These are phyloP conservation scores for Ennomos fuscantarius DNA, from an alignment of 2,888 invertebrate species.

Conservation along the genomic window DNA sequence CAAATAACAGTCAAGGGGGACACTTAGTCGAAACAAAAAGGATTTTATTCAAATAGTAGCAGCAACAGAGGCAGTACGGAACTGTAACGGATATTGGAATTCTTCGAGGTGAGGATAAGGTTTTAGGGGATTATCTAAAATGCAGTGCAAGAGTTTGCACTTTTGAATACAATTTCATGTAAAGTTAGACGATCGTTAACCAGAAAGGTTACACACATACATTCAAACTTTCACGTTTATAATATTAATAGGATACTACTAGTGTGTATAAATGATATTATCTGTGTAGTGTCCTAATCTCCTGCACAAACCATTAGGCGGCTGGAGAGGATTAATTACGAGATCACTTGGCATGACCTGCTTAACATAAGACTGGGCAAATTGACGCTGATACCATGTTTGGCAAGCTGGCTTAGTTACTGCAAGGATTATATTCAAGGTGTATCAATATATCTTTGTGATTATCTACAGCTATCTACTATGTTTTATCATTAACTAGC, in stretches of 20 bases:
- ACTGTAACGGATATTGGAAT: conserved; percentile 43
- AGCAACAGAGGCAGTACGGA: conserved; percentile 29
- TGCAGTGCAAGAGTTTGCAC: conserved; percentile 4
- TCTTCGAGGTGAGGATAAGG: conserved; percentile 33
- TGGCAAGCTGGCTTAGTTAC: conserved; percentile 27
- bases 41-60: conserved; percentile 60
- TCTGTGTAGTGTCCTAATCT: conserved; percentile 25
- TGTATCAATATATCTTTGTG: too few species aligned
- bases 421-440: conserved; percentile 5
- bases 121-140: conserved; percentile 6
- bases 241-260: too few species aligned
- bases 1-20: conserved; percentile 32
- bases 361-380: conserved; percentile 33
- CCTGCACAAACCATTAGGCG: conserved; percentile 32
- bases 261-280: not conserved
- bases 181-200: too few species aligned
- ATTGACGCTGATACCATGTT: conserved; percentile 34
- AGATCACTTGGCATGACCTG: conserved; percentile 37
- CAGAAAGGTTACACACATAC: too few species aligned
- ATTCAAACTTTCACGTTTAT: too few species aligned
- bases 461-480: too few species aligned
- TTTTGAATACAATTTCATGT: not conserved
- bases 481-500: too few species aligned
- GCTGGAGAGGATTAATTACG: conserved; percentile 38
- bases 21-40: conserved; percentile 41